Percentiles rank a stretch among this genome's conserved stretches.
phyloP scores from a whole-genome alignment of 2,113 vertebrate species.

The Cariama cristata region DNA sequence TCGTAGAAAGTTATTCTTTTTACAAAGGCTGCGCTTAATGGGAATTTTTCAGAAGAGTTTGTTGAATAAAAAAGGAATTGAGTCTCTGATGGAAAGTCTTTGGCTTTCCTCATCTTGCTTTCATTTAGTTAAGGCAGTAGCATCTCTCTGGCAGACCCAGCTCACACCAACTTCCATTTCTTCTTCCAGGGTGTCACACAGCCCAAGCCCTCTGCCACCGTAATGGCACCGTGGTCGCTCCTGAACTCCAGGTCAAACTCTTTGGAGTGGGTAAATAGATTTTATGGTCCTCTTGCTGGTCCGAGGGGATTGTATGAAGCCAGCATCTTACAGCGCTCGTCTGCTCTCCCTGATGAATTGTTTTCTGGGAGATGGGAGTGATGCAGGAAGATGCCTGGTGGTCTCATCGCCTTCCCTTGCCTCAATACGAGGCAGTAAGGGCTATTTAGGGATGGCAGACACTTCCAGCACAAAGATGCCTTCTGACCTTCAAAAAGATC shows the following conservation, averaged over 20 bases:
- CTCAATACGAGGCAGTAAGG: background rate
- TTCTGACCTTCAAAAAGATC: background rate
- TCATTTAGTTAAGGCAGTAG: background rate
- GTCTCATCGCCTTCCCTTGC: background rate
- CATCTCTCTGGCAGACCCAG: background rate
- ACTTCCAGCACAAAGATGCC: background rate
- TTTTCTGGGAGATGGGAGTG: background rate
- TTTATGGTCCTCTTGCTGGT: rapidly evolving
- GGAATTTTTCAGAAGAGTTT: background rate
- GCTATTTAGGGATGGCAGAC: background rate
- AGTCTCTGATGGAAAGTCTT: background rate
- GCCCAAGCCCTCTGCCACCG: background rate
- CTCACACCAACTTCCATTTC: background rate
- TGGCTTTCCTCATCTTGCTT: background rate
- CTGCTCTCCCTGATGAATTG: rapidly evolving
- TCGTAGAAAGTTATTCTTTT: background rate
- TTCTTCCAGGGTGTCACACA: background rate
- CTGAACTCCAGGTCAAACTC: background rate
- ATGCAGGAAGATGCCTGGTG: background rate
- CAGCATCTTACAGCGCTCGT: background rate
- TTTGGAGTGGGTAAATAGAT: background rate
- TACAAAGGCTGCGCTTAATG: background rate
- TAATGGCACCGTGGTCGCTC: rapidly evolving
- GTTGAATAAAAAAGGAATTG: background rate
- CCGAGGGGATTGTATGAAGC: rapidly evolving